Conservation (phyloP, 2,113 vertebrate genomes). For the Papio anubis region DNA sequence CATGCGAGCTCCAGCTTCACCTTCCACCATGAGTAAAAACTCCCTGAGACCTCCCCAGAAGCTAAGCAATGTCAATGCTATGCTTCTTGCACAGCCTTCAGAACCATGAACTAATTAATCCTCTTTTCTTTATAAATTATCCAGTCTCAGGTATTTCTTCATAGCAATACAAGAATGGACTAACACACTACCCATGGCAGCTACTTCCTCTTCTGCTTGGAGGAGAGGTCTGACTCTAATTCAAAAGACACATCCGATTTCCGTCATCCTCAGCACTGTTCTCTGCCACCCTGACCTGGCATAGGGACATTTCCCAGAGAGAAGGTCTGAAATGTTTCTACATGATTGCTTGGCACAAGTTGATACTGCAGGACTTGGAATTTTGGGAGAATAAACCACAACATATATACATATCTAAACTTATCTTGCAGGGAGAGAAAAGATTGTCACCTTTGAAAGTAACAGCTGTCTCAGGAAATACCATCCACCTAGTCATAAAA, state of each 20-base stretch:
- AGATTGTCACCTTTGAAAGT: constrained; percentile 78
- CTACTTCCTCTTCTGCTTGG: background rate
- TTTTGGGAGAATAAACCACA: constrained; percentile 68
- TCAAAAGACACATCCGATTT: background rate
- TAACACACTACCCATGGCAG: background rate
- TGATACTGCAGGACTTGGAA: constrained; percentile 52
- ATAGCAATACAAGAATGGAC: no score
- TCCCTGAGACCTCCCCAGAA: no score
- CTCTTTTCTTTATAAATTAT: no score
- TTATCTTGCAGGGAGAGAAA: constrained; percentile 76
- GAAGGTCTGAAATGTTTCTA: background rate
- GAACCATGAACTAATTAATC: no score
- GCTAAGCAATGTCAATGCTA: no score
- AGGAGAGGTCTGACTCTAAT: background rate
- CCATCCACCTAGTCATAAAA: constrained; percentile 77
- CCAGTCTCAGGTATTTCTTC: no score
- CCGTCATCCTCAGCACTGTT: background rate
- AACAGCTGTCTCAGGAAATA: constrained; percentile 76
- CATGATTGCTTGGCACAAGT: background rate
- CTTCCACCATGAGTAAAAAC: no score
- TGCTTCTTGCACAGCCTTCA: no score
- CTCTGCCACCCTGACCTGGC: background rate
- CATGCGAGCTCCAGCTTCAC: no score
- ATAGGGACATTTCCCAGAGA: background rate
- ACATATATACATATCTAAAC: constrained; percentile 71